A percentile compares a stretch with the other conserved stretches of the same genome.
phyloP scores from a whole-genome alignment of 2,113 vertebrate species.

The Lophotis ruficrista region DNA sequence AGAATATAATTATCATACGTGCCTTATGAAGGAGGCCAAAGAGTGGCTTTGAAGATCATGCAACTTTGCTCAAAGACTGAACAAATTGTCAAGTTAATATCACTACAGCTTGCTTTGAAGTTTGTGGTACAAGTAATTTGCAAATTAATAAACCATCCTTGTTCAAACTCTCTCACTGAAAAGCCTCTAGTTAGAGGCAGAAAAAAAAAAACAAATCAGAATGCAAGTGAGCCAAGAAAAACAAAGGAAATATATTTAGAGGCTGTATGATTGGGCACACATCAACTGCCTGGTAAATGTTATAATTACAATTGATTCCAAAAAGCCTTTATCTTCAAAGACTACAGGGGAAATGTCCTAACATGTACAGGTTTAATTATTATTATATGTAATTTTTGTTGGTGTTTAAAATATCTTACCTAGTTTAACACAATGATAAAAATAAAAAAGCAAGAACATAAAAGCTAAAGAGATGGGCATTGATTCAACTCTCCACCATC shows the following conservation, averaged over 20 bases:
- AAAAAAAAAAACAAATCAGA: neutral
- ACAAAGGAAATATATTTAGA: neutral
- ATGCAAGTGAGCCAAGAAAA: neutral
- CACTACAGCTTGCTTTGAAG: neutral
- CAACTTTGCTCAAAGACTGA: neutral
- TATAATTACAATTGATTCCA: neutral
- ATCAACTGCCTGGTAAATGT: neutral
- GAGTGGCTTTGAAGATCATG: neutral
- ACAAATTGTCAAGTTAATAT: neutral
- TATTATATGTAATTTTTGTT: neutral
- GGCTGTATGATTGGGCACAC: neutral
- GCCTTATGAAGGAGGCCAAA: neutral
- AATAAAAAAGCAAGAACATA: neutral
- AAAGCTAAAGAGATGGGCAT: neutral
- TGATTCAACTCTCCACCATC: neutral
- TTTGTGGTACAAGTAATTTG: neutral
- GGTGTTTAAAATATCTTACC: neutral
- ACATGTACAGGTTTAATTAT: neutral
- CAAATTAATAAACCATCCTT: neutral
- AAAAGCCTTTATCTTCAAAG: neutral
- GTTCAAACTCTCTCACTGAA: neutral
- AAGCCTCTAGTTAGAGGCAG: neutral
- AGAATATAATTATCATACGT: neutral
- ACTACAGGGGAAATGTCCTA: neutral
- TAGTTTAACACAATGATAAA: neutral